phyloP scores from a whole-genome alignment of 30 jellyfish, hydroid and myxozoan genomes.

The Aurelia aurita region DNA sequence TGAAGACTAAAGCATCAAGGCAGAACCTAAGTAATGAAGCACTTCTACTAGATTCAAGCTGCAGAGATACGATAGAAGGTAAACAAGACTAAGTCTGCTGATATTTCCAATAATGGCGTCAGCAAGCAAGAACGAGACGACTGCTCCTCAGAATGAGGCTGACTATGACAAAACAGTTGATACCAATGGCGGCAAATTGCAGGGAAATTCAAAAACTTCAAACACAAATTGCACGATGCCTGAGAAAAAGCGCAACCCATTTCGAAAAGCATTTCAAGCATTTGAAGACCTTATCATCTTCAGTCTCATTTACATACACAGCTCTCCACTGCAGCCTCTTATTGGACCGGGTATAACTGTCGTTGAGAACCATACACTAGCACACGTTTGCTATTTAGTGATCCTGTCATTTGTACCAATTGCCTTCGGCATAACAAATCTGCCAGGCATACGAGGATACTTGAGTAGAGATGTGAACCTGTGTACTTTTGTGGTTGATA shows the following conservation, averaged over 20 bases:
- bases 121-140: neutral
- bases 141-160: neutral
- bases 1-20: too few relatives aligned
- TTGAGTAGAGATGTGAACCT: slow-evolving; percentile 74
- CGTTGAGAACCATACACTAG: slow-evolving; percentile 9
- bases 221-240: neutral
- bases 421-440: slow-evolving; percentile 32
- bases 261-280: neutral
- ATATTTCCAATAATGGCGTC: neutral
- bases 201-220: neutral
- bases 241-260: slow-evolving; percentile 5
- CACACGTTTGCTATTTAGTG: slow-evolving; percentile 63
- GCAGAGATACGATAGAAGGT: neutral
- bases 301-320: slow-evolving; percentile 58
- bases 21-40: too few relatives aligned
- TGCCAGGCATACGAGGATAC: slow-evolving; percentile 69
- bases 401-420: slow-evolving; percentile 45
- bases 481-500: slow-evolving; percentile 71
- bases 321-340: slow-evolving; percentile 80
- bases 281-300: slow-evolving; percentile 36
- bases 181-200: neutral
- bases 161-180: neutral
- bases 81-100: neutral
- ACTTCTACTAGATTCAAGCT: neutral
- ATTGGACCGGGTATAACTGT: slow-evolving; percentile 83